Evolutionary conservation across 2,888 invertebrate species (phyloP).

Genomic region (Cactoblastis cactorum): DNA sequence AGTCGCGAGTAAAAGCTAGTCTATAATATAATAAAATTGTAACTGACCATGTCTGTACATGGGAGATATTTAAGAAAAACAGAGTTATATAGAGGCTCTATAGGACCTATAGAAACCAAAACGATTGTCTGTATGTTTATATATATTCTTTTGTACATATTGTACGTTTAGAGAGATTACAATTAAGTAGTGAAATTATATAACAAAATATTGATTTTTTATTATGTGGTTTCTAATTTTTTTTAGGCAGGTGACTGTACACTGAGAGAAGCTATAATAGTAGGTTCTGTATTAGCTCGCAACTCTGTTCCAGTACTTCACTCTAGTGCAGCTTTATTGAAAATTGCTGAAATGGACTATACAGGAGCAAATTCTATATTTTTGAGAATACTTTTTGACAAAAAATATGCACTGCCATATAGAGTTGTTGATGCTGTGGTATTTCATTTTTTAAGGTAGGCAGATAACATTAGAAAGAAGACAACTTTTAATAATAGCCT

Average conservation of each 20-base stretch:
- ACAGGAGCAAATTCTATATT: slow-evolving; percentile 98
- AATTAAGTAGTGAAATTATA: too few relatives aligned
- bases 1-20: too few relatives aligned
- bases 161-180: too few relatives aligned
- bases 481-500: not conserved
- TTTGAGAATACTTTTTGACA: slow-evolving; percentile 94
- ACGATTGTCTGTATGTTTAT: too few relatives aligned
- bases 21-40: too few relatives aligned
- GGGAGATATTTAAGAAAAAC: too few relatives aligned
- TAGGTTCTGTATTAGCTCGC: slow-evolving; percentile 94
- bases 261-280: slow-evolving; percentile 95
- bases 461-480: not conserved
- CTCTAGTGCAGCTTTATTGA: slow-evolving; percentile 95
- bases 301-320: slow-evolving; percentile 96
- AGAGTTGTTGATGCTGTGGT: slow-evolving; percentile 96
- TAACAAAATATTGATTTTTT: not conserved
- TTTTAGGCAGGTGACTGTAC: slow-evolving; percentile 93
- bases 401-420: slow-evolving; percentile 98
- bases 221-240: slow-evolving; percentile 9
- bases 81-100: too few relatives aligned
- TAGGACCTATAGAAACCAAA: too few relatives aligned
- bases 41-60: too few relatives aligned
- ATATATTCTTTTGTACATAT: too few relatives aligned
- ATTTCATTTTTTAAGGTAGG: slow-evolving; percentile 93
- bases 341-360: slow-evolving; percentile 98